A percentile compares a stretch with the other conserved stretches of the same genome.
These are phyloP conservation scores for Orthosia gracilis DNA, from an alignment of 2,888 invertebrate genomes.

Conservation along the genomic window DNA sequence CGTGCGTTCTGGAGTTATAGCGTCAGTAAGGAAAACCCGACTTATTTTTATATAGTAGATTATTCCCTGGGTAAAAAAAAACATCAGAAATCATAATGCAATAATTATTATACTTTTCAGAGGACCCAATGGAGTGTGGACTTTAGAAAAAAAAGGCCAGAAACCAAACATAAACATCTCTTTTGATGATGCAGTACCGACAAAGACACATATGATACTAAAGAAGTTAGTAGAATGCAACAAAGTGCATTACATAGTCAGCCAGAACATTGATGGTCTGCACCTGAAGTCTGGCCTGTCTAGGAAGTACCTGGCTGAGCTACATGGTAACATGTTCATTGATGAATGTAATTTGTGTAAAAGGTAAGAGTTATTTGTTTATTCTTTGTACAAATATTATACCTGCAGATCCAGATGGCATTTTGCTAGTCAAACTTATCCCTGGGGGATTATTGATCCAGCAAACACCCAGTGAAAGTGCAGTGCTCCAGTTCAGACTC, in stretches of 20 bases:
- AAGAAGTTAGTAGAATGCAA: constrained; percentile 94
- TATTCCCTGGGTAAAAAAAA: background rate
- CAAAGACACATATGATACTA: constrained; percentile 98
- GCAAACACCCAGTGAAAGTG: too few relatives aligned
- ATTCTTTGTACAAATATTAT: too few relatives aligned
- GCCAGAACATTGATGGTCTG: constrained; percentile 99
- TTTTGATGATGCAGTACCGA: constrained; percentile 97
- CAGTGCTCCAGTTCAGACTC: too few relatives aligned
- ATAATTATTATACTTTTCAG: constrained; percentile 82
- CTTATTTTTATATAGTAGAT: too few relatives aligned
- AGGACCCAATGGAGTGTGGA: constrained; percentile 99
- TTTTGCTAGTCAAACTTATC: too few relatives aligned
- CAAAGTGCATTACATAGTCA: constrained; percentile 96
- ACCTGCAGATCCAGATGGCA: too few relatives aligned
- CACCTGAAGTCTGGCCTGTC: constrained; percentile 97
- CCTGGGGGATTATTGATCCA: too few relatives aligned
- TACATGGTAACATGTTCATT: constrained; percentile 99
- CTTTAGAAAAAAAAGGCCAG: constrained; percentile 96
- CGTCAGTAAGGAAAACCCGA: too few relatives aligned
- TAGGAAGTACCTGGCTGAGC: constrained; percentile 95
- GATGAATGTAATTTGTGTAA: constrained; percentile 98
- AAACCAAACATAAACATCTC: constrained; percentile 96
- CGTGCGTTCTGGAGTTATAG: too few relatives aligned
- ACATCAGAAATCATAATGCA: too few relatives aligned
- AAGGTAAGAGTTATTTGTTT: constrained; percentile 86